Base-by-base conservation (phyloP, 2,113 vertebrate genomes). In the Oreochromis aureus region DNA sequence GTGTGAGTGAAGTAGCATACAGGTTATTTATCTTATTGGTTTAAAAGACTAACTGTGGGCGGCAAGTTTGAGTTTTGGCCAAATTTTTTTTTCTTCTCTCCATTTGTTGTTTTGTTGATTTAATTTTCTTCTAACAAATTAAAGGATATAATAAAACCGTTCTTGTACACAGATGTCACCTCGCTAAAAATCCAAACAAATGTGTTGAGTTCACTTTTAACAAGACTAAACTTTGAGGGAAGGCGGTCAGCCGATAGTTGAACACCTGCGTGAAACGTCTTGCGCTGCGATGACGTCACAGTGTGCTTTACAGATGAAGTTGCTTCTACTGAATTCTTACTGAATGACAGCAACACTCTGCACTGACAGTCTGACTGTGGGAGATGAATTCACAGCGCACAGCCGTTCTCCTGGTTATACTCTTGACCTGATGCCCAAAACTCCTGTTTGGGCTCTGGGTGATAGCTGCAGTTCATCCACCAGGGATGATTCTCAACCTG, bases 201-300 rank as follows among this genome's bases (percentile, higher is more conserved):
- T 30, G 6, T 32, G 24, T 19, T 10, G n/a, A 71, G 39, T 36
- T 41, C 19, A 10, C 5, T 27, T 46, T 73, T 73, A 73, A 46
- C 24, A 76, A 1, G 15, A 48, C 69, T 76, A 30, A 73, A 76
- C 24, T 18, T 76, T 30, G 24, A 76, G 24, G 30, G 48, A 78
- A 78, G 16, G 0, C 6, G 1, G 3, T 32, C 44, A 32, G 71
- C 44, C 0, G 44, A 12, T 19, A 18, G 71, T 0, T 76, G 15
- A 44, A 73, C 9, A 0, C 10, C 53, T 10, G 10, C 19, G 10
- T n/a, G 19, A 58, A 13, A 78, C 6, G 0, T 51, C 46, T 51
- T 78, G 0, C 1, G 16, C 10, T 32, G 27, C 19, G 16, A 78
- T 53, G 73, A 19, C 0, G 2, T 53, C 6, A 1, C 10, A 12